These are phyloP conservation scores for Tryphoninae sp. DNA, from an alignment of 2,888 invertebrate species.

Conservation along the genomic window DNA sequence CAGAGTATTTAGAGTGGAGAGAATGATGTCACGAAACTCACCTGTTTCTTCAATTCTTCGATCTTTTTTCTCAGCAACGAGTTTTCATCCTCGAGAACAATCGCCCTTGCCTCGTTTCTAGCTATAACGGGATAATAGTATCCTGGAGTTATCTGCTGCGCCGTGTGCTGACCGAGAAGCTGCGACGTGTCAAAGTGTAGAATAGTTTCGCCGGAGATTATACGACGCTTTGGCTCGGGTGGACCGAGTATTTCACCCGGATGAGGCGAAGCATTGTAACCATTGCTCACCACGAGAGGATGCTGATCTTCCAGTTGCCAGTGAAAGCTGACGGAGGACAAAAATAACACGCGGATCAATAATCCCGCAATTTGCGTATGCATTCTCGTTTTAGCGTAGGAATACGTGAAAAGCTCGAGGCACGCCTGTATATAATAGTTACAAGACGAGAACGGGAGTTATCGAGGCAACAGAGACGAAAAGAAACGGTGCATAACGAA, in stretches of 20 bases:
- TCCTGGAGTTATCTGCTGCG: slow-evolving; percentile 76
- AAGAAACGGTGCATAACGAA: slow-evolving; percentile 2
- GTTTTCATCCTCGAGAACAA: slow-evolving; percentile 87
- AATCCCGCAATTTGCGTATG: slow-evolving; percentile 18
- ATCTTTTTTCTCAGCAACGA: slow-evolving; percentile 86
- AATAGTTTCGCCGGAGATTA: slow-evolving; percentile 77
- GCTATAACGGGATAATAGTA: slow-evolving; percentile 80
- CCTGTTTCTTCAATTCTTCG: slow-evolving; percentile 87
- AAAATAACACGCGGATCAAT: slow-evolving; percentile 51
- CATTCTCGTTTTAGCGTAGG: slow-evolving; percentile 10
- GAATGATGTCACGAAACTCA: slow-evolving; percentile 71
- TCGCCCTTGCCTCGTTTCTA: slow-evolving; percentile 80
- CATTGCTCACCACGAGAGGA: slow-evolving; percentile 73
- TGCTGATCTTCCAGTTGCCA: slow-evolving; percentile 79
- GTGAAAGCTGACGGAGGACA: slow-evolving; percentile 70
- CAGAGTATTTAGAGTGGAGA: too few species aligned
- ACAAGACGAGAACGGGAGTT: neutral
- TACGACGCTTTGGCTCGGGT: slow-evolving; percentile 77
- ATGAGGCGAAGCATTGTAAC: slow-evolving; percentile 75
- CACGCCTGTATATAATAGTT: too few species aligned
- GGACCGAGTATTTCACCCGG: slow-evolving; percentile 77
- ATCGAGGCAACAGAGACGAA: neutral
- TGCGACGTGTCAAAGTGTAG: slow-evolving; percentile 78
- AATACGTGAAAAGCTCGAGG: too few species aligned
- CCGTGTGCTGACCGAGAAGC: slow-evolving; percentile 77